These are phyloP conservation scores for Microctenopoma stevenorrisi DNA, from an alignment of 2,797 vertebrate species.

Conservation along the genomic window DNA sequence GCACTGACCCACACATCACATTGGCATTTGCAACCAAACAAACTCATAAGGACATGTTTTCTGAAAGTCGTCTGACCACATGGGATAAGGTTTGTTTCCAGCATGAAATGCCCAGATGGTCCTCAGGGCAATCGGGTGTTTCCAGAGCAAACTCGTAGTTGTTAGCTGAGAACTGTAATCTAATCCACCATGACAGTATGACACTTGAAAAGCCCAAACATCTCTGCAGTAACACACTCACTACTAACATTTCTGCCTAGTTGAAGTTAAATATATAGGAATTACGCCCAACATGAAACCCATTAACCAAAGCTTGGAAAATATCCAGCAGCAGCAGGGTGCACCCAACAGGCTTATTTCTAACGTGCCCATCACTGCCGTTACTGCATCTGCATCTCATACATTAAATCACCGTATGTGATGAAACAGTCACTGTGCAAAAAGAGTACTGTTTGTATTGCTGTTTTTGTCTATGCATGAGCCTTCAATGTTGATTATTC, in stretches of 20 bases:
- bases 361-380: slow-evolving; percentile 14
- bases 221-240: slow-evolving; percentile 15
- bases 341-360: slow-evolving; percentile 31
- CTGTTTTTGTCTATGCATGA: background rate
- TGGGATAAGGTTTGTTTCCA: slow-evolving; percentile 27
- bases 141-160: slow-evolving; percentile 29
- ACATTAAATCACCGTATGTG: background rate
- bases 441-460: too few species aligned
- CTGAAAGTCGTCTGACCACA: slow-evolving; percentile 35
- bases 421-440: background rate
- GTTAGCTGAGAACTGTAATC: slow-evolving; percentile 27
- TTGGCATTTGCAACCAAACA: slow-evolving; percentile 57
- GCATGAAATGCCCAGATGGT: slow-evolving; percentile 40
- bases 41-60: slow-evolving; percentile 15
- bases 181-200: slow-evolving; percentile 20
- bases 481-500: background rate
- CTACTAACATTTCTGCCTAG: slow-evolving; percentile 51
- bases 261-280: slow-evolving; percentile 71
- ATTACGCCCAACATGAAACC: slow-evolving; percentile 74
- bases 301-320: slow-evolving; percentile 64
- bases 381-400: background rate
- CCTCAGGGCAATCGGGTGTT: slow-evolving; percentile 39
- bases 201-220: slow-evolving; percentile 27
- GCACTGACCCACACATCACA: slow-evolving; percentile 55
- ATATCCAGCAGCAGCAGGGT: slow-evolving; percentile 50